Percentiles rank a stretch among this genome's conserved stretches.
Conservation (phyloP, 2,797 vertebrate species). For the Picus viridis region DNA sequence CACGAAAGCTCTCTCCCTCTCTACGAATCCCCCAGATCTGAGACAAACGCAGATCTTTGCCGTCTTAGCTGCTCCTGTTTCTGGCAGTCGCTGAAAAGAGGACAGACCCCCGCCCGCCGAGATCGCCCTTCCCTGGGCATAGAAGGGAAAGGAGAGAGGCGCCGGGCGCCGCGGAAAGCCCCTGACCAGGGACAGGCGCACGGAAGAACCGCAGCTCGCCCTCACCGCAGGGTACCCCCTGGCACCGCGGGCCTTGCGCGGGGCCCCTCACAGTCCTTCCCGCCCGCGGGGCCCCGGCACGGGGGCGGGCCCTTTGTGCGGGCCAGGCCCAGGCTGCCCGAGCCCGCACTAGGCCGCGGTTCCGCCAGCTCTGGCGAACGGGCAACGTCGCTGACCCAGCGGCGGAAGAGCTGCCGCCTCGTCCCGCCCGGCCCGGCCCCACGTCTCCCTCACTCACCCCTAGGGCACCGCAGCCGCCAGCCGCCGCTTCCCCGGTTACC, state of each 20-base stretch:
- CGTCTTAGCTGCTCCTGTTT: no score
- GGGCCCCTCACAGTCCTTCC: not conserved
- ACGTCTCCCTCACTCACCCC: not conserved
- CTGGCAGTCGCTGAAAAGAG: not conserved
- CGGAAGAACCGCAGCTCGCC: not conserved
- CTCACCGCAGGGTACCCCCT: not conserved
- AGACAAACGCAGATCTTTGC: not conserved
- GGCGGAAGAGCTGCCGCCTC: not conserved
- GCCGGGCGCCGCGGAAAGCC: not conserved
- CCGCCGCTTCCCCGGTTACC: slow-evolving; percentile 67
- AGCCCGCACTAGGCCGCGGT: slow-evolving; percentile 40
- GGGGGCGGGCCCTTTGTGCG: slow-evolving; percentile 45
- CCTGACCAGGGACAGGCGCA: not conserved
- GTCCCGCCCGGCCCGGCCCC: not conserved
- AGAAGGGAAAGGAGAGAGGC: no score
- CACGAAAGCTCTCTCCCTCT: no score
- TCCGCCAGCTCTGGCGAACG: not conserved
- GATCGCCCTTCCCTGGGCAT: not conserved
- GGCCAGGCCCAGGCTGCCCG: not conserved
- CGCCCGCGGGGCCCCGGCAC: not conserved
- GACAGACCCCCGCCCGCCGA: not conserved
- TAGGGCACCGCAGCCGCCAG: not conserved
- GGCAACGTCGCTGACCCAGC: no score
- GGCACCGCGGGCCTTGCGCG: not conserved
- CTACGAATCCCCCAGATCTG: rapidly evolving